Percentiles rank a stretch among this genome's conserved stretches.
phyloP scores from a whole-genome alignment of 2,797 vertebrate species.

The Eospalax fontanierii region DNA sequence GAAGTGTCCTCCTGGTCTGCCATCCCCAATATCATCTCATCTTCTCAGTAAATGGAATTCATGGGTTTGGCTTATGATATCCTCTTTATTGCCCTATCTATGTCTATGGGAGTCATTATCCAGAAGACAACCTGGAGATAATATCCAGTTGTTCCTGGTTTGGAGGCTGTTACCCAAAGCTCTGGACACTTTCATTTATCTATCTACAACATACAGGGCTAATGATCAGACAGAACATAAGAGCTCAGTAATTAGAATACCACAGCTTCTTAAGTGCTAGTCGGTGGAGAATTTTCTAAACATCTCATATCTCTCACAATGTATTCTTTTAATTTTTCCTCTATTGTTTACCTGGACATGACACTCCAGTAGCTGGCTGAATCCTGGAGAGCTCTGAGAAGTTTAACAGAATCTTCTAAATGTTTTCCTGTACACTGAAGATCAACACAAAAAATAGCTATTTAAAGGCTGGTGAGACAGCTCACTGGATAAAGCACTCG shows the following conservation, averaged over 20 bases:
- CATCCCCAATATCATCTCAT: background rate
- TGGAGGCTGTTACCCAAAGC: slow-evolving; percentile 22
- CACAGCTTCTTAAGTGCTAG: background rate
- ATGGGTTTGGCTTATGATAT: too few relatives aligned
- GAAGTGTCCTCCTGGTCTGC: background rate
- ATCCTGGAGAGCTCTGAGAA: slow-evolving; percentile 11
- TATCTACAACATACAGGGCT: background rate
- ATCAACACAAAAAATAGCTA: background rate
- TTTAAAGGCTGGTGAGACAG: background rate
- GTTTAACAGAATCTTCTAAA: slow-evolving; percentile 23
- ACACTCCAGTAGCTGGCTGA: background rate
- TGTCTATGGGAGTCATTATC: too few relatives aligned
- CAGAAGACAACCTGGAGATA: too few relatives aligned
- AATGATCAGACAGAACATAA: background rate
- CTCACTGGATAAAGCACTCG: background rate
- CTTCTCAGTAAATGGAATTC: background rate
- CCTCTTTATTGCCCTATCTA: too few relatives aligned
- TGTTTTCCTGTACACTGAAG: background rate
- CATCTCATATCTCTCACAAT: background rate
- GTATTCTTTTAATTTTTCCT: background rate
- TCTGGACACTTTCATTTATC: slow-evolving; percentile 2
- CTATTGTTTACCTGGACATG: background rate
- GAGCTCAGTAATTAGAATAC: background rate
- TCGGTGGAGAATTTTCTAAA: slow-evolving; percentile 41
- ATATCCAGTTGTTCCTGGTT: background rate